Evolutionary conservation across 2,797 vertebrate genomes (phyloP).

Genomic region (Paratrypauchen microcephalus): DNA sequence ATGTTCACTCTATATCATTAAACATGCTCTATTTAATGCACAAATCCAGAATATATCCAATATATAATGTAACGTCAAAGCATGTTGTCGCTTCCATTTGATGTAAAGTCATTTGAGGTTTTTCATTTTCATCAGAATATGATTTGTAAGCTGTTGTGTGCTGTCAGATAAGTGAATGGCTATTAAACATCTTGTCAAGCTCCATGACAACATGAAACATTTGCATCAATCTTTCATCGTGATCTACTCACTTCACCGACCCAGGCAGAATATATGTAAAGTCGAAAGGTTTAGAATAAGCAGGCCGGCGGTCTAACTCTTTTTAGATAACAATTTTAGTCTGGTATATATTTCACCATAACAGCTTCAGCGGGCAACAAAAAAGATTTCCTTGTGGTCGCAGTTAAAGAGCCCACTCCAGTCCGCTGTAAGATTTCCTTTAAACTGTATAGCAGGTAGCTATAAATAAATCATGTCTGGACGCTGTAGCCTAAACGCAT

Average conservation of each 20-base stretch:
- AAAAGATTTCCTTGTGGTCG: constrained; percentile 42
- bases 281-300: constrained; percentile 33
- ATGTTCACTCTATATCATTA: constrained; percentile 23
- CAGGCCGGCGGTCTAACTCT: constrained; percentile 33
- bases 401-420: constrained; percentile 53
- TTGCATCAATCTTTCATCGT: constrained; percentile 57
- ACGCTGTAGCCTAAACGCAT: constrained; percentile 73
- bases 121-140: constrained; percentile 60
- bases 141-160: constrained; percentile 68
- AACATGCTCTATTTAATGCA: constrained; percentile 14
- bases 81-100: constrained; percentile 47
- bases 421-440: constrained; percentile 55
- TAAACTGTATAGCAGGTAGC: constrained; percentile 55
- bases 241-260: constrained; percentile 32
- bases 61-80: constrained; percentile 37
- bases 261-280: constrained; percentile 26
- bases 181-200: constrained; percentile 64
- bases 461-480: constrained; percentile 77
- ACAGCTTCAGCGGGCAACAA: constrained; percentile 27
- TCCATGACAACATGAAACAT: constrained; percentile 56
- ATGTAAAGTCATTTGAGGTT: constrained; percentile 54
- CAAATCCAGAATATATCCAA: constrained; percentile 30
- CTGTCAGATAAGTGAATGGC: constrained; percentile 65
- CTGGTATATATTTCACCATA: constrained; percentile 27
- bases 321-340: constrained; percentile 27